phyloP scores from a whole-genome alignment of 2,797 vertebrate species.

The Fratercula arctica region DNA sequence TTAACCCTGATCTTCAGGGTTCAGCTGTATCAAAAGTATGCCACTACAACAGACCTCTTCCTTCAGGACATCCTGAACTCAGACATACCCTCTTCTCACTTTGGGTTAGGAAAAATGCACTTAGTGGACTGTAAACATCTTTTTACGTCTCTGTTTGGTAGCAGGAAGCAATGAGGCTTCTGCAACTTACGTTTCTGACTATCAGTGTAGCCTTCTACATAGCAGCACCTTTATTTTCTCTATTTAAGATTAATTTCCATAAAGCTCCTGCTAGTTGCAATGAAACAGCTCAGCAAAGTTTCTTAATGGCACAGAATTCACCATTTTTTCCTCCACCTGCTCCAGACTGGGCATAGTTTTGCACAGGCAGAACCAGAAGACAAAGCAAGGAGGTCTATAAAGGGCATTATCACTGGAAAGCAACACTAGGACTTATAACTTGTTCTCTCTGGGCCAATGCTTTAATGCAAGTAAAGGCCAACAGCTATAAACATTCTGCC shows the following conservation, averaged over 20 bases:
- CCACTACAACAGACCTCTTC: neutral
- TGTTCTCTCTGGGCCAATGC: neutral
- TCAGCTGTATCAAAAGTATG: neutral
- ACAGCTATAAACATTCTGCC: constrained; percentile 8
- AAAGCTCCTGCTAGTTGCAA: neutral
- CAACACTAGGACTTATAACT: constrained; percentile 17
- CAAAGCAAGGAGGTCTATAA: constrained; percentile 11
- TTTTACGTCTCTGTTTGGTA: neutral
- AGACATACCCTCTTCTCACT: neutral
- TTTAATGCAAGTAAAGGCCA: constrained; percentile 21
- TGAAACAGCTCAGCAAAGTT: neutral
- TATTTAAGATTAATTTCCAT: neutral
- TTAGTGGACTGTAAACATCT: neutral
- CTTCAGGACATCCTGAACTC: neutral
- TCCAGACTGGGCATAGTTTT: neutral
- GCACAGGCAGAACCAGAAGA: constrained; percentile 12
- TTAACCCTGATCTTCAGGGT: neutral
- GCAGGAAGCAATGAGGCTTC: neutral
- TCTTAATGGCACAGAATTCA: neutral
- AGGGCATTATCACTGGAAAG: constrained; percentile 2
- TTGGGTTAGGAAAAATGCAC: neutral
- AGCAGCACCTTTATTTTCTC: constrained; percentile 3
- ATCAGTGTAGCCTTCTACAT: neutral
- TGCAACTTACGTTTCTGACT: neutral
- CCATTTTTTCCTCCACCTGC: neutral